phyloP scores from a whole-genome alignment of 1,140 invertebrate species.

The Platyura marginata region DNA sequence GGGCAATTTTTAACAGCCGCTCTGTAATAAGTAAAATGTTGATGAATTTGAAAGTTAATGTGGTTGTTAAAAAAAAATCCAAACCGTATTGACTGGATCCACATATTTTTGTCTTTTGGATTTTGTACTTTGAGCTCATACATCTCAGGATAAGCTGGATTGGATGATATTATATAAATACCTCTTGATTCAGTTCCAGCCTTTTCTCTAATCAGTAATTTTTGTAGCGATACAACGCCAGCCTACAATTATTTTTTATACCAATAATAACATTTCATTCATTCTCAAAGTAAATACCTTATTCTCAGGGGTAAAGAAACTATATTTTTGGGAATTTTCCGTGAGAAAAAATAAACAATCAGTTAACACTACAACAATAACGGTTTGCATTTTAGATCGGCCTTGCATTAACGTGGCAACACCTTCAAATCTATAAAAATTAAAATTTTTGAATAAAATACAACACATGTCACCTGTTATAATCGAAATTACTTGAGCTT shows the following conservation, averaged over 20 bases:
- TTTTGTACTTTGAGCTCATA: constrained; percentile 82
- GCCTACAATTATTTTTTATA: constrained; percentile 41
- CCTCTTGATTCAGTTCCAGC: constrained; percentile 73
- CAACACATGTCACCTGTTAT: no score
- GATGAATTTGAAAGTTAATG: no score
- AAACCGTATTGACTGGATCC: constrained; percentile 74
- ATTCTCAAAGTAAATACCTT: no score
- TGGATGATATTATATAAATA: constrained; percentile 76
- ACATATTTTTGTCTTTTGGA: constrained; percentile 70
- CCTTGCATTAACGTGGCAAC: constrained; percentile 68
- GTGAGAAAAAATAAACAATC: constrained; percentile 82
- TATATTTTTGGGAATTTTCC: constrained; percentile 65
- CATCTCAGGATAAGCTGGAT: constrained; percentile 80
- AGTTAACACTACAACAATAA: constrained; percentile 74
- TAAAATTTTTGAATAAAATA: not conserved
- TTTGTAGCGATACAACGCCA: constrained; percentile 77
- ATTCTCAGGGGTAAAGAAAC: constrained; percentile 73
- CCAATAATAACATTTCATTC: no score
- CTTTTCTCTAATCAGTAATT: constrained; percentile 80
- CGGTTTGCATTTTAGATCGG: constrained; percentile 60
- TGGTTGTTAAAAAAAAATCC: no score
- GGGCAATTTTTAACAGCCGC: constrained; percentile 51
- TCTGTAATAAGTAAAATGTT: no score
- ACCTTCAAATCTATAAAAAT: constrained; percentile 51
- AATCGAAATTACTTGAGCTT: constrained; percentile 51